Conservation (phyloP, 2,797 vertebrate species). For the Sylvilagus floridanus region DNA sequence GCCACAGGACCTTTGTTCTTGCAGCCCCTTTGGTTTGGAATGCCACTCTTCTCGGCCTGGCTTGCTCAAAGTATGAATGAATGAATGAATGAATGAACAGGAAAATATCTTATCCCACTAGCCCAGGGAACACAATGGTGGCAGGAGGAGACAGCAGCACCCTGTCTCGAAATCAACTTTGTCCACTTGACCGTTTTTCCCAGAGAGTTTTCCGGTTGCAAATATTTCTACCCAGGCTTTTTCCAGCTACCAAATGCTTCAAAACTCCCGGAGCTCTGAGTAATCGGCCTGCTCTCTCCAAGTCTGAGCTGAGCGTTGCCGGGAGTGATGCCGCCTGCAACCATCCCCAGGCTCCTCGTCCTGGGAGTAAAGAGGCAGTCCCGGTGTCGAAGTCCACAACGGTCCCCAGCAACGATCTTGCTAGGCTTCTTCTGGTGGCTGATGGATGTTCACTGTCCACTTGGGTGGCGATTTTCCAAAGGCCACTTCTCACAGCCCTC, state of each 20-base stretch:
- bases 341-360: conserved; percentile 69
- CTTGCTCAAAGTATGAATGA: not conserved
- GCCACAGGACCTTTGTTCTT: not conserved
- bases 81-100: not conserved
- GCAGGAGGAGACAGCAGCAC: not conserved
- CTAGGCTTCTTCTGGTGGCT: conserved; percentile 69
- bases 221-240: not conserved
- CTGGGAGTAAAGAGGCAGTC: conserved; percentile 69
- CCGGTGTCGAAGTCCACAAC: conserved; percentile 72
- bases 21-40: not conserved
- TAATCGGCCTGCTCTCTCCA: conserved; percentile 27
- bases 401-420: conserved; percentile 71
- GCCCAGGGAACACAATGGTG: not conserved
- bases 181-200: not conserved
- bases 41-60: not conserved
- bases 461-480: conserved; percentile 71
- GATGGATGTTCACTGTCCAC: conserved; percentile 72
- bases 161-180: not conserved
- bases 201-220: not conserved
- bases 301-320: conserved; percentile 67
- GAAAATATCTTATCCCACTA: not conserved
- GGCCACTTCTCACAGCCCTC: conserved; percentile 34
- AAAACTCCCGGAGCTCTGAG: conserved; percentile 29
- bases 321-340: conserved; percentile 67
- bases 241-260: not conserved